These are phyloP conservation scores for Clistopyga incitator DNA, from an alignment of 2,888 invertebrate species.

Conservation along the genomic window DNA sequence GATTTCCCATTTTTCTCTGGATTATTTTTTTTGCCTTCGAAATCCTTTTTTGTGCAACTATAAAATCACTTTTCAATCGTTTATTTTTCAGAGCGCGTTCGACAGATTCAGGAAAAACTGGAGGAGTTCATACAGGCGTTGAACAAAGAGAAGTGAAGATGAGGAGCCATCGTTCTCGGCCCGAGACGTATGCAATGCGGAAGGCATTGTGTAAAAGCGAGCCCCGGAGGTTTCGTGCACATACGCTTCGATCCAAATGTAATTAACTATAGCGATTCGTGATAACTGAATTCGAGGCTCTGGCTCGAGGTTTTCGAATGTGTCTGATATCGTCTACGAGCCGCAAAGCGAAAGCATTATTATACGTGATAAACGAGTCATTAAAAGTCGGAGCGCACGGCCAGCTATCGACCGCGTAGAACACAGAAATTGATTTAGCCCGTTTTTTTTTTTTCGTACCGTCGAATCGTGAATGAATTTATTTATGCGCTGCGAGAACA, in stretches of 20 bases:
- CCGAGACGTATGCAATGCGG: slow-evolving; percentile 18
- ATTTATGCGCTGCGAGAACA: slow-evolving; percentile 8
- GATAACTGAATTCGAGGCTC: not conserved
- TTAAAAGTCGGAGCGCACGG: slow-evolving; percentile 17
- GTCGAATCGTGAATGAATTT: slow-evolving; percentile 9
- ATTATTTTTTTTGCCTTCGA: no score
- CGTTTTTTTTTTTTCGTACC: slow-evolving; percentile 29
- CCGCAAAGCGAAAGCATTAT: slow-evolving; percentile 1
- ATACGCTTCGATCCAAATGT: slow-evolving; percentile 11
- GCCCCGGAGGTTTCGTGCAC: slow-evolving; percentile 42
- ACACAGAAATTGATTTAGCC: slow-evolving; percentile 16
- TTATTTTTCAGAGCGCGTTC: slow-evolving; percentile 92
- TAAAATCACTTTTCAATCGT: slow-evolving; percentile 46
- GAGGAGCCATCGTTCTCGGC: not conserved
- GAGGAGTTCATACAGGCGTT: slow-evolving; percentile 99
- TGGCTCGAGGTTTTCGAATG: not conserved
- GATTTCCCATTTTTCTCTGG: not conserved
- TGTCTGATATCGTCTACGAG: not conserved
- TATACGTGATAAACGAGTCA: slow-evolving; percentile 18
- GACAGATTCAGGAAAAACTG: slow-evolving; percentile 98
- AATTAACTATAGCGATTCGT: slow-evolving; percentile 32
- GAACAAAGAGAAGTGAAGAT: slow-evolving; percentile 95
- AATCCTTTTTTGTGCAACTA: no score
- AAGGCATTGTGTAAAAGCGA: slow-evolving; percentile 28
- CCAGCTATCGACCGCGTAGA: slow-evolving; percentile 8